Evolutionary conservation across 1,140 invertebrate species (phyloP), one percentile per base, ranked within the genome.

Genomic region (Lasaia peninsularis): DNA sequence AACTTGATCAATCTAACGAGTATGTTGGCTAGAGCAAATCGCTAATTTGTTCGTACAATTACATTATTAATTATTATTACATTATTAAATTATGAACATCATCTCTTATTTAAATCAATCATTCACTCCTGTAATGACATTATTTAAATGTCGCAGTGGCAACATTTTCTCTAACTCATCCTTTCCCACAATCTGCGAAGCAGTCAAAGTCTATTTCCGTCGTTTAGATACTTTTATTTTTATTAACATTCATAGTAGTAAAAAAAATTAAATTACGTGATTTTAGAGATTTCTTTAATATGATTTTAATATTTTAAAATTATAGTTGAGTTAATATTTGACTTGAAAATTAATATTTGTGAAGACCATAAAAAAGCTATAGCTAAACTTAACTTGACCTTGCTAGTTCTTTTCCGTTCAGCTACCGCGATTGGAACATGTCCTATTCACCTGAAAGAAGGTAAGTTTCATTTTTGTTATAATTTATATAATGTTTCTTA

Each of bases 371-470:
- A 79, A 78, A 83, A 86, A 85, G 76, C 76, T 72, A 75, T 63
- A 78, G 65, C 72, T 80, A 86, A 75, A 81, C 80, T 80, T 77
- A 82, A 87, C 80, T 88, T 88, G 86, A 86, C 80, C 86, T 88
- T 89, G 88, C 78, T 80, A 89, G 91, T 92, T 92, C 92, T 93
- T 94, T 94, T 92, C 91, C 91, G 91, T 91, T 91, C 91, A 89
- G 88, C 90, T 89, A 92, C 90, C 89, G 91, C 90, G 89, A 93
- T 91, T 92, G 89, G 90, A 94, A 93, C 92, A 94, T 94, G 93
- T 94, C 93, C 84, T 92, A 92, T 92, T 91, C 92, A 79, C 87
- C 91, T 84, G 93, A 94, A 88, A 91, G 92, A 92, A 93, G 93
- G 93, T 94, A 93, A 93, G 91, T 91, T 88, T 69, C 76, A 75